A percentile compares a stretch with the other conserved stretches of the same genome.
Conservation (phyloP, 1,140 invertebrate species). For the Phymastichus coffea region DNA sequence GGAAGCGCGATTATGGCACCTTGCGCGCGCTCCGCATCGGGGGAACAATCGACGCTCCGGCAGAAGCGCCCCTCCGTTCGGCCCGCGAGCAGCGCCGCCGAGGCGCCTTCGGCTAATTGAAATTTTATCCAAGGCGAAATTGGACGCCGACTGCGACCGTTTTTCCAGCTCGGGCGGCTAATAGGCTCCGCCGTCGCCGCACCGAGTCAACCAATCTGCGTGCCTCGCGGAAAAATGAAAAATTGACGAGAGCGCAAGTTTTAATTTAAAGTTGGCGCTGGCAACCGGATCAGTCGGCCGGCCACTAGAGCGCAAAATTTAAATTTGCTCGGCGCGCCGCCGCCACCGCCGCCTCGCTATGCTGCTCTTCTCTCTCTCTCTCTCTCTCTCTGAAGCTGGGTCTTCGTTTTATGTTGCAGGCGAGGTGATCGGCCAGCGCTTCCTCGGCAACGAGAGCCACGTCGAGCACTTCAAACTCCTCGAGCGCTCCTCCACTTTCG, state of each 20-base stretch:
- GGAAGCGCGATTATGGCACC: no score
- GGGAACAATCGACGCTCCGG: no score
- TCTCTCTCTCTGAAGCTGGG: background rate
- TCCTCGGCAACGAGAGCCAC: constrained; percentile 62
- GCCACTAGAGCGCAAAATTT: constrained; percentile 10
- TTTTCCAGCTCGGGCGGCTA: background rate
- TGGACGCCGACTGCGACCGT: no score
- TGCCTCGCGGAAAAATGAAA: no score
- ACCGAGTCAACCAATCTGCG: no score
- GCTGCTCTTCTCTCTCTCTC: background rate
- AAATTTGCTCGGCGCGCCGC: constrained; percentile 1
- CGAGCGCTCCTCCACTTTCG: constrained; percentile 62
- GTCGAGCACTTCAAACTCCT: constrained; percentile 68
- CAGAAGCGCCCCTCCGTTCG: no score
- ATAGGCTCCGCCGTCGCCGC: no score
- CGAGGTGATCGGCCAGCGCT: constrained; percentile 58
- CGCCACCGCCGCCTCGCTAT: background rate
- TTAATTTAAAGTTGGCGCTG: constrained; percentile 26
- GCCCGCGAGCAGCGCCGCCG: no score
- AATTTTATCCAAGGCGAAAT: no score
- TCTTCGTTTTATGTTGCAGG: constrained; percentile 51
- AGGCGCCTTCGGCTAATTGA: no score
- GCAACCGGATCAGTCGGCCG: constrained; percentile 16
- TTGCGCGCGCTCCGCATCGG: no score
- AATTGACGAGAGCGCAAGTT: constrained; percentile 19